Base-by-base conservation (phyloP, 2,888 invertebrate species). In the Allolobophora icterica region DNA sequence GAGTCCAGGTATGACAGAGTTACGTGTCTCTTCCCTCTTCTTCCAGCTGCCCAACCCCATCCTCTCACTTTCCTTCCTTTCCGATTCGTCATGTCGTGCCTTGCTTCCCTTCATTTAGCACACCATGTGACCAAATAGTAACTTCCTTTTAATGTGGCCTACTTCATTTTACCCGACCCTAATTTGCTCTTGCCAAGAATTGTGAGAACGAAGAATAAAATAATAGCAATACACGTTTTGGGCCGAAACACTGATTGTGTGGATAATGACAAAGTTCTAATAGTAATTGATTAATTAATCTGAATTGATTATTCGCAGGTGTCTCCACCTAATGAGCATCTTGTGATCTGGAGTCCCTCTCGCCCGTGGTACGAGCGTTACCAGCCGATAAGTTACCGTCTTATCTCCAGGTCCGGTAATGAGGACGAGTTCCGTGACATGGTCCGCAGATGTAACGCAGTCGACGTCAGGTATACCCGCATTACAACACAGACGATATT, bases 381-480 rank as follows among this genome's bases (percentile, higher is more conserved):
- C 92, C 94, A 94, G 92, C 94, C 94, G 13, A 94, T 94, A 84
- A 94, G 94, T 89, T 94, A 94, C 92, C 93, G 93, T 40, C 92
- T 94, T n/a, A 90, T 90, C 21, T 94, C 94, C 15, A 92, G 94
- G 30, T 94, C 94, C 92, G 94, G 94, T 6, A 94, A 93, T 89
- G 94, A 94, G 91, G 91, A 92, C 19, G 92, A 94, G 83, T 93
- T 94, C 89, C 91, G 58, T 40, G 93, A 94, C 91, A 94, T 94
- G 94, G 94, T 94, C 15, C 58, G 91, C n/a, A 92, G 93, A 2
- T 94, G 94, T 91, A 94, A 93, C 91, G 93, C 92, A 17, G 93
- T 92, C 30, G 93, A 94, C 11, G 95, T 95, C 92, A 94, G 94
- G 95, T 94, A 91, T 89, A 40, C 98, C 98, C 95, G 98, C 98